Conservation (phyloP, 2,113 vertebrate species). For the Sander vitreus region DNA sequence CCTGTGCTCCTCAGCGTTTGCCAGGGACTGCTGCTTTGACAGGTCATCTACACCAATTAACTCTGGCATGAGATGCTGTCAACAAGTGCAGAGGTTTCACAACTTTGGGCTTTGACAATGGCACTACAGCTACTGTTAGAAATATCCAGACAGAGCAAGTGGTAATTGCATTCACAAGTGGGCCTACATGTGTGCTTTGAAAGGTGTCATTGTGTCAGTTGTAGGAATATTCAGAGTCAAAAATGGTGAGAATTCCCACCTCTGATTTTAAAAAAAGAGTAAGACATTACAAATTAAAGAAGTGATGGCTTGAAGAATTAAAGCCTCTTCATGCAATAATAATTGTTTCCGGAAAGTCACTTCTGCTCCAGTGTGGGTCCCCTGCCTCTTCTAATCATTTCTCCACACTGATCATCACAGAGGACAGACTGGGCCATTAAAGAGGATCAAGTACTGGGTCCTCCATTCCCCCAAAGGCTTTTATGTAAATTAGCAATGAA, state of each 20-base stretch:
- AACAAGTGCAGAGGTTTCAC: slow-evolving; percentile 49
- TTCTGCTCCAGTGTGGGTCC: not conserved
- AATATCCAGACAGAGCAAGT: slow-evolving; percentile 8
- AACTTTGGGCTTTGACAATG: slow-evolving; percentile 23
- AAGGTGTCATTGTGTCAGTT: not conserved
- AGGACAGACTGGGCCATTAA: slow-evolving; percentile 51
- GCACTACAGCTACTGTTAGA: slow-evolving; percentile 20
- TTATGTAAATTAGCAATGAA: slow-evolving; percentile 67
- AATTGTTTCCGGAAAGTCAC: slow-evolving; percentile 17
- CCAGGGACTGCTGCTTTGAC: slow-evolving; percentile 44
- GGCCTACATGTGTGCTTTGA: not conserved
- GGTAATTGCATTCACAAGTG: not conserved
- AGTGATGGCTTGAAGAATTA: not conserved
- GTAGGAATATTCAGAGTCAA: not conserved
- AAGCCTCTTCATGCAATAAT: not conserved
- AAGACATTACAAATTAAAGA: not conserved
- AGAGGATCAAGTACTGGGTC: slow-evolving; percentile 34
- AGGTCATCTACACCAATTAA: slow-evolving; percentile 70
- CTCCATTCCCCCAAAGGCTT: slow-evolving; percentile 33
- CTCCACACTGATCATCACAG: slow-evolving; percentile 39
- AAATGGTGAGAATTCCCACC: not conserved
- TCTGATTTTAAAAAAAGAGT: not conserved
- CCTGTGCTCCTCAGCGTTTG: slow-evolving; percentile 2
- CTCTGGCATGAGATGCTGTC: slow-evolving; percentile 47
- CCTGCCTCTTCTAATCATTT: slow-evolving; percentile 36